Conservation (phyloP, 1,140 invertebrate species). For the Drosophila melanogaster region Release_6_plus_ISO1_MT NT_037436.4:7218001-7218500, state of each 20-base stretch:
- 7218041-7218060: conserved; percentile 76
- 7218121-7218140: conserved; percentile 75
- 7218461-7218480: conserved; percentile 75
- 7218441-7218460: conserved; percentile 67
- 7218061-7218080: conserved; percentile 15
- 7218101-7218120: conserved; percentile 68
- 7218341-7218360: conserved; percentile 79
- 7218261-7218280: conserved; percentile 65
- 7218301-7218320: conserved; percentile 68
- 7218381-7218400: conserved; percentile 67
- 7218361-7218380: conserved; percentile 83
- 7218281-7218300: conserved; percentile 52
- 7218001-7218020: conserved; percentile 17
- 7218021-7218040: conserved; percentile 20
- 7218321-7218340: conserved; percentile 72
- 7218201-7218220: conserved; percentile 77
- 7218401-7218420: conserved; percentile 19
- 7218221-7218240: conserved; percentile 73
- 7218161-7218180: conserved; percentile 70
- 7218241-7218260: conserved; percentile 8
- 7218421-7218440: conserved; percentile 6
- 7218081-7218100: conserved; percentile 29
- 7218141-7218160: conserved; percentile 74
- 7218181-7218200: conserved; percentile 73
- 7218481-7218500: conserved; percentile 65